Conservation (phyloP, 2,797 vertebrate species). For the Decapterus maruadsi region DNA sequence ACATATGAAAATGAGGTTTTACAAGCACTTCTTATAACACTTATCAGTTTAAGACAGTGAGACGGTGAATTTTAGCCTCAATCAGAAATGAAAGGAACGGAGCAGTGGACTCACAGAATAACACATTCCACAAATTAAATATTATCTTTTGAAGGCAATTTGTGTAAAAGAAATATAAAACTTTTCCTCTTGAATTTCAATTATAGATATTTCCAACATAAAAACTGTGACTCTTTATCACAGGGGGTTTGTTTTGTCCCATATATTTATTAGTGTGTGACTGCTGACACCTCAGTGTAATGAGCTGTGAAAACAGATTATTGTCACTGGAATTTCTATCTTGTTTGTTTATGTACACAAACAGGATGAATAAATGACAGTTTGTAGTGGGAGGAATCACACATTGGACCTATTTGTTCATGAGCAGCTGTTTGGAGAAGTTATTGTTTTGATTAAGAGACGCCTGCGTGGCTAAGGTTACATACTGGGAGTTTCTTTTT, state of each 20-base stretch:
- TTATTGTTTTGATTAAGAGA: too few relatives aligned
- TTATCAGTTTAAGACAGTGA: constrained; percentile 27
- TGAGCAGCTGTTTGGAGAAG: too few relatives aligned
- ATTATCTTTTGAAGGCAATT: neutral
- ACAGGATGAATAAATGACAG: too few relatives aligned
- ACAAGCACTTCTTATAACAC: neutral
- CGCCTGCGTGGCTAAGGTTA: too few relatives aligned
- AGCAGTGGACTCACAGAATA: neutral
- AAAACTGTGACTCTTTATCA: neutral
- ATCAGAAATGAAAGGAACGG: neutral
- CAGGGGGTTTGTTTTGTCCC: neutral
- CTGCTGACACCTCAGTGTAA: neutral
- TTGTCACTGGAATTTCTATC: neutral
- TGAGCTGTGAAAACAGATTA: neutral
- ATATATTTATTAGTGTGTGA: neutral
- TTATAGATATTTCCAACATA: neutral
- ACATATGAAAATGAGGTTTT: constrained; percentile 29
- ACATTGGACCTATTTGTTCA: too few relatives aligned
- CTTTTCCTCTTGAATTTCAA: neutral
- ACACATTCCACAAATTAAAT: neutral
- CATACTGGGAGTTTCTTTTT: too few relatives aligned
- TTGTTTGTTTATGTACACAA: too few relatives aligned
- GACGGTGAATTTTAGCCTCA: constrained; percentile 1
- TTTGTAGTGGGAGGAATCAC: too few relatives aligned
- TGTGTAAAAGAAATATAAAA: neutral